Base-by-base conservation (phyloP, 1,140 invertebrate genomes). In the Pseudomyrmex gracilis region DNA sequence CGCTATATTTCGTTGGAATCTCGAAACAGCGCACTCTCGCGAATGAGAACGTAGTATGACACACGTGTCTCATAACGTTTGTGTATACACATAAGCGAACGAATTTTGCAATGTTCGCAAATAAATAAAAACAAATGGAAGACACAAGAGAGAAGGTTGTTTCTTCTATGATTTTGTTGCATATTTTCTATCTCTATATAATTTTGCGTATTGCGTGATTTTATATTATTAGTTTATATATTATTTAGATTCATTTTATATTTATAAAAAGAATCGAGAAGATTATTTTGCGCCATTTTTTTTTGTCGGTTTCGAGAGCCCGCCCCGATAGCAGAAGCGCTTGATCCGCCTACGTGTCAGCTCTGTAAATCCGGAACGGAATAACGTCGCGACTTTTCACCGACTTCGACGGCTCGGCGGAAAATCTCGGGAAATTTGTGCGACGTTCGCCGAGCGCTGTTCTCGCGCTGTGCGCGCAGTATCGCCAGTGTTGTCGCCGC, bases 341-440 rank as follows among this genome's bases (percentile, higher is more conserved):
- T 53, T 45, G 20, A 77, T 67, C 47, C 15, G n/a, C 51, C 17
- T 55, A 22, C 47, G 24, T 17, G 34, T 67, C 43, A 70, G 43
- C 17, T 58, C 20, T 7, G 47, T 80, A 80, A 71, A 80, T 71
- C 76, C 66, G 43, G 5, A 45, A 2, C 66, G 64, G 64, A 43
- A 20, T 47, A 47, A 70, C 47, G 64, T 20, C 53, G 15, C n/a
- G 66, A 60, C 43, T 60, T 78, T 70, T 82, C 78, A 51, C 13
- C 49, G 57, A 20, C 22, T 24, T 63, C 57, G 80, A 73, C 61
- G 51, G 17, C 47, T 45, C 68, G 70, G 58, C 47, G 43, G 47
- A 64, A 82, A 64, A 57, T 82, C 57, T 73, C 70, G 71, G 9
- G 34, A 82, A 34, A 82, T 82, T 77, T 73, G 57, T 76, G 71